A percentile compares a stretch with the other conserved stretches of the same genome.
These are phyloP conservation scores for Agriopis leucophaearia DNA, from an alignment of 2,888 invertebrate species.

Conservation along the genomic window DNA sequence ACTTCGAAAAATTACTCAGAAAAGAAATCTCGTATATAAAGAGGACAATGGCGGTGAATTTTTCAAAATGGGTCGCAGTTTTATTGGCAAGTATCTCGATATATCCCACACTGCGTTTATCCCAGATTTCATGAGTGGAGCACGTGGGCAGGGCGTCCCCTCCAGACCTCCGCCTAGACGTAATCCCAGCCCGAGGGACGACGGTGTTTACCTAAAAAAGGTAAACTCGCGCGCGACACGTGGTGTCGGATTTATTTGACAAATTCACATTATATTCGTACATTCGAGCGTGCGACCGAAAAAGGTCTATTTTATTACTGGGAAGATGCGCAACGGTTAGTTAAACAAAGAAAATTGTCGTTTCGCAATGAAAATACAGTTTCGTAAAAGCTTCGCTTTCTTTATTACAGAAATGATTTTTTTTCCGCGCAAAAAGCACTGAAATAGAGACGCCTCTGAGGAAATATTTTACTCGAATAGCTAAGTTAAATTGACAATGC, in stretches of 20 bases:
- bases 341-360: slow-evolving; percentile 77
- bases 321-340: slow-evolving; percentile 70
- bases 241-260: slow-evolving; percentile 76
- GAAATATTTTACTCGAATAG: slow-evolving; percentile 56
- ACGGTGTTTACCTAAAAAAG: slow-evolving; percentile 69
- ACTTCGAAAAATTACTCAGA: too few relatives aligned
- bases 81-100: slow-evolving; percentile 58
- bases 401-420: slow-evolving; percentile 57
- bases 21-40: too few relatives aligned
- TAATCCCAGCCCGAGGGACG: slow-evolving; percentile 63
- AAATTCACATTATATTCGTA: slow-evolving; percentile 75
- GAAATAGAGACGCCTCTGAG: slow-evolving; percentile 48
- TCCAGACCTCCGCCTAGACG: slow-evolving; percentile 50
- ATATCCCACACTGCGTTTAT: slow-evolving; percentile 63
- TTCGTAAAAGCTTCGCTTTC: slow-evolving; percentile 54
- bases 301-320: slow-evolving; percentile 74
- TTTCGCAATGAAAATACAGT: slow-evolving; percentile 69
- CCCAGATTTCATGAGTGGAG: slow-evolving; percentile 54
- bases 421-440: slow-evolving; percentile 47
- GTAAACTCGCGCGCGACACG: slow-evolving; percentile 68
- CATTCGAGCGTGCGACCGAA: slow-evolving; percentile 67
- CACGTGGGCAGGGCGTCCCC: slow-evolving; percentile 53
- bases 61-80: slow-evolving; percentile 53
- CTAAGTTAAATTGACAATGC: slow-evolving; percentile 51
- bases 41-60: slow-evolving; percentile 35